These are phyloP conservation scores for Acronicta leporina DNA, from an alignment of 2,888 invertebrate genomes.

Conservation along the genomic window DNA sequence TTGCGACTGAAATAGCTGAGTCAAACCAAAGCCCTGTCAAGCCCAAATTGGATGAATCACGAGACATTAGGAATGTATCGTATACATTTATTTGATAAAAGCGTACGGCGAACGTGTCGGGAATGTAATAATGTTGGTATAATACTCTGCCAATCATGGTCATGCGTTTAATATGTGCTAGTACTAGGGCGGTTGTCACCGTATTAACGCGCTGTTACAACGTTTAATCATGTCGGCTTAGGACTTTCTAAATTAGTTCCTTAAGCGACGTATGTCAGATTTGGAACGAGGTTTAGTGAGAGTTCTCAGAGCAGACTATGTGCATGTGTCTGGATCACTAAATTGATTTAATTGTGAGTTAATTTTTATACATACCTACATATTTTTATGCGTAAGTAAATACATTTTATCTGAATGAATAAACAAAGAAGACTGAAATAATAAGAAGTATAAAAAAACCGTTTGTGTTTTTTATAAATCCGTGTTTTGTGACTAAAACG, in stretches of 20 bases:
- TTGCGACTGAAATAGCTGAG: conserved; percentile 67
- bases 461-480: background rate
- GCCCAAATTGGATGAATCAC: conserved; percentile 78
- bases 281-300: conserved; percentile 36
- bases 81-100: conserved; percentile 82
- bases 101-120: conserved; percentile 77
- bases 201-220: conserved; percentile 50
- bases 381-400: too few species aligned
- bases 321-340: conserved; percentile 36
- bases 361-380: too few species aligned
- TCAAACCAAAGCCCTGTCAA: conserved; percentile 73
- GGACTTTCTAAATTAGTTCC: conserved; percentile 56
- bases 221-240: conserved; percentile 51
- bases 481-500: background rate
- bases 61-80: conserved; percentile 77
- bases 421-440: too few species aligned
- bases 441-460: too few species aligned
- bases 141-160: conserved; percentile 76
- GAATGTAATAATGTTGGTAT: conserved; percentile 81
- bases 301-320: conserved; percentile 30
- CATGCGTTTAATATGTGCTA: conserved; percentile 66
- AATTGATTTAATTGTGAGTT: conserved; percentile 21
- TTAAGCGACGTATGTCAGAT: conserved; percentile 37
- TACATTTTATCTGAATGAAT: too few species aligned
- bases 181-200: conserved; percentile 39